A percentile compares a stretch with the other conserved stretches of the same genome.
Evolutionary conservation across 2,888 invertebrate genomes (phyloP).

Genomic region (Nasonia oneida): DNA sequence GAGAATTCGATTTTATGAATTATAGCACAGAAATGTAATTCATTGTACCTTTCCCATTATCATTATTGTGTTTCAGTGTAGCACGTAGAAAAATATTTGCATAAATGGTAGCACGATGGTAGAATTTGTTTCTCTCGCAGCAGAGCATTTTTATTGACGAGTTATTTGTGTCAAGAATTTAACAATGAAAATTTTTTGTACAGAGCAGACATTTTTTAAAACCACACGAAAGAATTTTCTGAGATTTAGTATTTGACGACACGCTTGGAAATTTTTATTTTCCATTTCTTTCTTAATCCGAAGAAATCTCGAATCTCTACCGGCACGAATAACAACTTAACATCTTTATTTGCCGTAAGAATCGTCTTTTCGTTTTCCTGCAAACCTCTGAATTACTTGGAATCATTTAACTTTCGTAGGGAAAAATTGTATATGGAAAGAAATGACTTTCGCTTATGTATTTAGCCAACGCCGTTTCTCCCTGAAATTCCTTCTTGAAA

Average conservation of each 20-base stretch:
- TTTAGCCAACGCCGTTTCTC: background rate
- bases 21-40: too few species aligned
- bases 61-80: background rate
- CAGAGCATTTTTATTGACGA: too few species aligned
- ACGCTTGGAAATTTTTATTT: background rate
- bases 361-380: background rate
- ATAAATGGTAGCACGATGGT: too few species aligned
- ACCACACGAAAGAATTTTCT: too few species aligned
- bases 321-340: background rate
- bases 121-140: too few species aligned
- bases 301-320: background rate
- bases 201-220: too few species aligned
- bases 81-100: background rate
- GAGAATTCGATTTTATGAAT: background rate
- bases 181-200: too few species aligned
- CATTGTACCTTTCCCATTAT: background rate
- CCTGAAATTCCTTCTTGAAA: background rate
- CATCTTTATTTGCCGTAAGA: background rate
- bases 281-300: background rate
- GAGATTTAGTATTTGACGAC: background rate
- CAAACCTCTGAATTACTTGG: background rate
- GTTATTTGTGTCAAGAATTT: too few species aligned
- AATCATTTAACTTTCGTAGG: background rate
- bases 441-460: background rate
- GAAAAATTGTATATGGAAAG: background rate